phyloP scores from a whole-genome alignment of 2,113 vertebrate species.

The Aramus guarauna region DNA sequence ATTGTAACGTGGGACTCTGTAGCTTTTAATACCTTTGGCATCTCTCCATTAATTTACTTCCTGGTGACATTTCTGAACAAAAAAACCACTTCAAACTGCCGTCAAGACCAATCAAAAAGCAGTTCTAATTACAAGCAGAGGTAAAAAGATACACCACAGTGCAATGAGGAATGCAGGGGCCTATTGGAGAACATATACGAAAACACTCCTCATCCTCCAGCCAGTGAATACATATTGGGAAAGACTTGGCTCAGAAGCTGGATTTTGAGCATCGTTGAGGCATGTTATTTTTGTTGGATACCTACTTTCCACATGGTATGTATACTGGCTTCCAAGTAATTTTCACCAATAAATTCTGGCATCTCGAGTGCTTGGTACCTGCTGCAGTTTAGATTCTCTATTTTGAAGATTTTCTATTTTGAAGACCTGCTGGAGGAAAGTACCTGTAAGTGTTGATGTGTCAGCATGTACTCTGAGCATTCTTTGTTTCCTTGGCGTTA shows the following conservation, averaged over 20 bases:
- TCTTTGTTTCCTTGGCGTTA: neutral
- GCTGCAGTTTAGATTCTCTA: neutral
- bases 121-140: neutral
- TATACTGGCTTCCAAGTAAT: neutral
- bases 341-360: neutral
- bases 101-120: neutral
- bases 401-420: neutral
- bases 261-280: neutral
- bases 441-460: neutral
- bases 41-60: neutral
- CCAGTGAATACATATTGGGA: neutral
- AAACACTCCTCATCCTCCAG: neutral
- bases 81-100: neutral
- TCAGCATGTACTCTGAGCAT: rapidly evolving
- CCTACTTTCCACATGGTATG: rapidly evolving
- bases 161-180: neutral
- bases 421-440: neutral
- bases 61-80: neutral
- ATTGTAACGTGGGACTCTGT: neutral
- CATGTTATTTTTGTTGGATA: neutral
- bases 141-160: neutral
- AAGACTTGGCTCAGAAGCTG: neutral
- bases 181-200: rapidly evolving
- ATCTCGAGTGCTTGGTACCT: neutral
- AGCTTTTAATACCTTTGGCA: neutral